Conservation (phyloP, 2,797 vertebrate genomes). For the Bryconaethiops microstoma region DNA sequence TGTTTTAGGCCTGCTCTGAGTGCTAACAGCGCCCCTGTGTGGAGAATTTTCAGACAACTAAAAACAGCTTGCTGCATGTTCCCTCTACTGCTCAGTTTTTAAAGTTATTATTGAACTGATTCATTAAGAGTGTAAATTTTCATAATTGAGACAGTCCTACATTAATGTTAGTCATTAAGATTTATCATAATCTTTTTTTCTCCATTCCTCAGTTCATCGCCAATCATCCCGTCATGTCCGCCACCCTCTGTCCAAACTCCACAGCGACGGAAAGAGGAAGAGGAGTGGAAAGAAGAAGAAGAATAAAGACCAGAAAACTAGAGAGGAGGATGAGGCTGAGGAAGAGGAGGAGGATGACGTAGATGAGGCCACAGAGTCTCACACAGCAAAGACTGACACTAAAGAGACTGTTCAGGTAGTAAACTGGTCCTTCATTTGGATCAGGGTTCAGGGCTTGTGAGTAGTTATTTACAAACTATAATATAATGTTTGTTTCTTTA, state of each 20-base stretch:
- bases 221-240: constrained; percentile 95
- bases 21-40: no score
- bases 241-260: constrained; percentile 89
- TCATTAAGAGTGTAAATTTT: no score
- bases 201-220: constrained; percentile 82
- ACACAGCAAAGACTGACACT: constrained; percentile 55
- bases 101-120: no score
- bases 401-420: constrained; percentile 58
- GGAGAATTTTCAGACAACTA: no score
- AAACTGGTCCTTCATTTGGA: background rate
- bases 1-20: no score
- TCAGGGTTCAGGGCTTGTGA: background rate
- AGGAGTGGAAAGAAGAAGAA: constrained; percentile 77
- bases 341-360: constrained; percentile 82
- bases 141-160: no score
- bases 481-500: background rate
- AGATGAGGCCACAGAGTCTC: constrained; percentile 38
- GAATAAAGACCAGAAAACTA: constrained; percentile 78
- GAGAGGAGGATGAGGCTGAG: constrained; percentile 83
- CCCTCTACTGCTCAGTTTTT: no score
- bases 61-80: no score
- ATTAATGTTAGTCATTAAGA: no score
- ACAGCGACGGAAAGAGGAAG: constrained; percentile 79
- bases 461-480: background rate
- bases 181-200: background rate